Conservation (phyloP, 2,797 vertebrate species). For the Salarias fasciatus region DNA sequence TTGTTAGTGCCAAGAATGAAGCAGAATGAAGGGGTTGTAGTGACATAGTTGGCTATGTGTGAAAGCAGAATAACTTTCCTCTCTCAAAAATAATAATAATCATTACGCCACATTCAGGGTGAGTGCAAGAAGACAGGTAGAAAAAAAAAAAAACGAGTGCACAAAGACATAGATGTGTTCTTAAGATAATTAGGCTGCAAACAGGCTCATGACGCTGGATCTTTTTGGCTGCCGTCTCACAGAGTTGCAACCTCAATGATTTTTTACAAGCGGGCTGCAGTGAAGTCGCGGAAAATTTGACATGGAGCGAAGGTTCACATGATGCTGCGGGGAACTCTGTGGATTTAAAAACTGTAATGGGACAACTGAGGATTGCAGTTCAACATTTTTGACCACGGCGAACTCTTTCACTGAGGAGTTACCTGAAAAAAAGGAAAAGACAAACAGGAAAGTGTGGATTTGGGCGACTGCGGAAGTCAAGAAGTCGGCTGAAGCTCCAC, state of each 20-base stretch:
- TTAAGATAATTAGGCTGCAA: slow-evolving; percentile 30
- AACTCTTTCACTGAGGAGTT: slow-evolving; percentile 14
- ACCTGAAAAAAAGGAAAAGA: slow-evolving; percentile 22
- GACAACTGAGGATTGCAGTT: not conserved
- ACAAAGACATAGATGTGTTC: not conserved
- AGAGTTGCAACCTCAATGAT: slow-evolving; percentile 3
- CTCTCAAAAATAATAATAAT: slow-evolving; percentile 1
- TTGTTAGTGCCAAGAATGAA: not conserved
- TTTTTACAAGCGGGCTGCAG: slow-evolving; percentile 19
- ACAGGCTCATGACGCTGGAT: slow-evolving; percentile 15
- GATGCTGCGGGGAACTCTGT: not conserved
- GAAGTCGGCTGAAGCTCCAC: slow-evolving; percentile 1
- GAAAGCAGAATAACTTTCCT: not conserved
- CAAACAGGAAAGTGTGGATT: slow-evolving; percentile 16
- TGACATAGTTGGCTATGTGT: not conserved
- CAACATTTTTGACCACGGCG: not conserved
- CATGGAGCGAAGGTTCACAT: slow-evolving; percentile 5
- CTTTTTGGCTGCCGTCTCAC: slow-evolving; percentile 3
- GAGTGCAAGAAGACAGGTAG: slow-evolving; percentile 9
- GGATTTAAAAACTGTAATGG: too few species aligned
- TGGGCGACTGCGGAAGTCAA: slow-evolving; percentile 8
- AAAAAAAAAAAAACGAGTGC: slow-evolving; percentile 1
- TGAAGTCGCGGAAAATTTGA: slow-evolving; percentile 16
- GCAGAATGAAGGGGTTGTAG: not conserved
- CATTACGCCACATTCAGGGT: not conserved